A percentile compares a stretch with the other conserved stretches of the same genome.
These are phyloP conservation scores for Coptotermes formosanus DNA, from an alignment of 1,140 invertebrate genomes.

Conservation along the genomic window DNA sequence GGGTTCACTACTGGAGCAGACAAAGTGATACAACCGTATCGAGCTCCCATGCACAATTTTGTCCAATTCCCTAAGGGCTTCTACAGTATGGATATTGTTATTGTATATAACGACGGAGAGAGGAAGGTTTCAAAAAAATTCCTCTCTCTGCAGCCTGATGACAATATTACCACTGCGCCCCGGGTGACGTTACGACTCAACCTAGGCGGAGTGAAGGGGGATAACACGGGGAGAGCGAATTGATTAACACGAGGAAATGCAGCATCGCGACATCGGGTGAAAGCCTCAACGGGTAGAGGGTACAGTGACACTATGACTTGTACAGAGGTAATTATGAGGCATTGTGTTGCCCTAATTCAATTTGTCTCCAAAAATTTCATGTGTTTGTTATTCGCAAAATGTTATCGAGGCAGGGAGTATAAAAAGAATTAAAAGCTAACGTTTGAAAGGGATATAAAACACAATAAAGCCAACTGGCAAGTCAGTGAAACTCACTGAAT, in stretches of 20 bases:
- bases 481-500: neutral
- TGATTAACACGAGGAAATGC: neutral
- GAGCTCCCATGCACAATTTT: too few relatives aligned
- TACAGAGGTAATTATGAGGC: neutral
- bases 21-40: too few relatives aligned
- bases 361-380: neutral
- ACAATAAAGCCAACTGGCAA: neutral
- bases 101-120: neutral
- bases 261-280: neutral
- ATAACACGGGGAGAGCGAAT: neutral
- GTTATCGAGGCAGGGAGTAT: neutral
- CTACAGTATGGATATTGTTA: neutral
- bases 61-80: neutral
- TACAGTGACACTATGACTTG: neutral
- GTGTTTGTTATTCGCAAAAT: neutral
- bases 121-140: neutral
- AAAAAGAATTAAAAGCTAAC: neutral
- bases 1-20: too few relatives aligned
- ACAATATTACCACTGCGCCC: neutral
- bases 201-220: too few relatives aligned
- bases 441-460: neutral
- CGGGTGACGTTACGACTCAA: too few relatives aligned
- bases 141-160: neutral
- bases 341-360: conserved; percentile 1
- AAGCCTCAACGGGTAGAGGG: neutral